Conservation (phyloP, 2,888 invertebrate species). For the Parelbella ahira region DNA sequence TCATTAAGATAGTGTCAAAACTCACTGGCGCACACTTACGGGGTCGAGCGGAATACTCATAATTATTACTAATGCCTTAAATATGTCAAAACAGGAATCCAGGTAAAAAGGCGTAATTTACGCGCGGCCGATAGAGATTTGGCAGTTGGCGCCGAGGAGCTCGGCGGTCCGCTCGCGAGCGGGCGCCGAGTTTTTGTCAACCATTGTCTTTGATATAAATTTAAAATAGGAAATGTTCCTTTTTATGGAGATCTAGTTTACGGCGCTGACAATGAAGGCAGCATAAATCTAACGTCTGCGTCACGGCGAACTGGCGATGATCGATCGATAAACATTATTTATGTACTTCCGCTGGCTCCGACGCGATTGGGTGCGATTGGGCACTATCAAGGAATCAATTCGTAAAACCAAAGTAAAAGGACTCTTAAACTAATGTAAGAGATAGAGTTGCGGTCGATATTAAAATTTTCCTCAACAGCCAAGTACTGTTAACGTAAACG, state of each 20-base stretch:
- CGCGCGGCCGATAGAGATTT: slow-evolving; percentile 79
- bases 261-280: slow-evolving; percentile 76
- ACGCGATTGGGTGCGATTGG: slow-evolving; percentile 31
- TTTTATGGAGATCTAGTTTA: slow-evolving; percentile 81
- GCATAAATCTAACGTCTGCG: slow-evolving; percentile 75
- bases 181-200: slow-evolving; percentile 78
- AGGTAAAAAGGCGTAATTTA: slow-evolving; percentile 81
- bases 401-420: slow-evolving; percentile 42
- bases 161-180: slow-evolving; percentile 56
- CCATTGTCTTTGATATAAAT: slow-evolving; percentile 81
- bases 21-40: slow-evolving; percentile 68
- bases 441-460: slow-evolving; percentile 9
- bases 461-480: slow-evolving; percentile 21
- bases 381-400: slow-evolving; percentile 56
- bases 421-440: slow-evolving; percentile 10
- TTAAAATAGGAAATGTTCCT: slow-evolving; percentile 80
- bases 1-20: slow-evolving; percentile 81
- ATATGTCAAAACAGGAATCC: slow-evolving; percentile 81
- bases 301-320: slow-evolving; percentile 70
- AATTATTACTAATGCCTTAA: slow-evolving; percentile 81
- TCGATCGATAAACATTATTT: slow-evolving; percentile 80
- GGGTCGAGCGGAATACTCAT: slow-evolving; percentile 69
- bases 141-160: slow-evolving; percentile 76
- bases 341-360: slow-evolving; percentile 68
- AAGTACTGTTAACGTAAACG: too few species aligned